phyloP scores from a whole-genome alignment of 2,888 invertebrate species.

The Buathra laborator region DNA sequence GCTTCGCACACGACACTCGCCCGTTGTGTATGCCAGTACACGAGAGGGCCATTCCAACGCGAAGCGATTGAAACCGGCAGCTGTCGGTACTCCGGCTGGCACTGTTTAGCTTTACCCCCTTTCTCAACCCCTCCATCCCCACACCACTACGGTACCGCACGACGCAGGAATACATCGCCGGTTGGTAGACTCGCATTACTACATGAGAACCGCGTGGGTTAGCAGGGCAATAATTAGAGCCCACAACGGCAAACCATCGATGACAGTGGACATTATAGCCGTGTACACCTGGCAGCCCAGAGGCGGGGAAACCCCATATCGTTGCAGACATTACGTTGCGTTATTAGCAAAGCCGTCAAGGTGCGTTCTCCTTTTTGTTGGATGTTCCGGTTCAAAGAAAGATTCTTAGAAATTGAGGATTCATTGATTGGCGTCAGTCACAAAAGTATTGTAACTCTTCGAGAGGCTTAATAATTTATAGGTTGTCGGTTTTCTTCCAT shows the following conservation, averaged over 20 bases:
- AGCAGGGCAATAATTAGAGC: constrained; percentile 18
- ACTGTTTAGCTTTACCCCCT: constrained; percentile 13
- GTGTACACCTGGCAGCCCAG: neutral
- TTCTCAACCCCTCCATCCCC: neutral
- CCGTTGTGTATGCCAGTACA: neutral
- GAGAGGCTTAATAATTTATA: too few species aligned
- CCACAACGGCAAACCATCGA: constrained; percentile 16
- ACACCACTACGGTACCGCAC: neutral
- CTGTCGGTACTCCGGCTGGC: constrained; percentile 41
- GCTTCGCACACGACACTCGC: constrained; percentile 16
- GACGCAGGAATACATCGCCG: neutral
- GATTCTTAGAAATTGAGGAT: too few species aligned
- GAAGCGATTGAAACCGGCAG: constrained; percentile 54
- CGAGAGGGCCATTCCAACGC: constrained; percentile 46
- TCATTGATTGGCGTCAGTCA: too few species aligned
- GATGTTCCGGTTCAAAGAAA: too few species aligned
- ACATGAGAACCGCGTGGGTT: constrained; percentile 11
- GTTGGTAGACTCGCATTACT: constrained; percentile 1
- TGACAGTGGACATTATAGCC: constrained; percentile 9
- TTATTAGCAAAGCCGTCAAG: neutral
- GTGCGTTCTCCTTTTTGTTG: neutral
- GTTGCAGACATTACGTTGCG: neutral
- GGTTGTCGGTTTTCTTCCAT: too few species aligned
- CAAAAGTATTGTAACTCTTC: too few species aligned
- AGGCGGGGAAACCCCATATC: neutral